Evolutionary conservation across 2,888 invertebrate species (phyloP), one percentile per base, ranked within the genome.

Genomic region (Limnephilus marmoratus): DNA sequence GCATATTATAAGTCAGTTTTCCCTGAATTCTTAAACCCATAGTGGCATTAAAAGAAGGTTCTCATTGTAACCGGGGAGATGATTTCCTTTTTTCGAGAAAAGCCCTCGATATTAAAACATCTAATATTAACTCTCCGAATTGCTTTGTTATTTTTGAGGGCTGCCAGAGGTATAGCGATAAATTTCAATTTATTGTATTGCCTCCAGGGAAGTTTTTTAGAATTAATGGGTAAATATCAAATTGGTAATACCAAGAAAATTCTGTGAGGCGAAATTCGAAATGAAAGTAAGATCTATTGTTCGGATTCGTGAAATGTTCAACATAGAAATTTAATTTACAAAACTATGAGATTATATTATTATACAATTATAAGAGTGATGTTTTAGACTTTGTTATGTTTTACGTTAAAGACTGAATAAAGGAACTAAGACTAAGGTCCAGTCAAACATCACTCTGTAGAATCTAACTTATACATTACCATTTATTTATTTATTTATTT

Each of bases 11-110:
- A 85, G 41, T 85, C 37, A 49, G 29, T 45, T 86, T 41, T 37
- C 45, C 29, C 4, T 12, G 86, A 86, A 45, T 49, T 86, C 45
- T 86, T 86, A 86, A 45, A 86, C 86, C n/a, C 83, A 12, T 83
- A 83, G 83, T 83, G 34, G 83, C 83, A 83, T 24, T 24, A 45
- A 24, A 45, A 86, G 86, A 86, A 45, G 86, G 45, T 18, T 24
- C 86, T 68, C 86, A 24, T 45, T 45, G 41, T 41, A n/a, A 86
- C 45, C 15, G 45, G 31, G 15, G 31, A 68, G 53, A 88, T 80
- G 89, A 83, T 91, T 89, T 89, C 37, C 53, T n/a, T 91, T 53
- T 68, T 89, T 83, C 83, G n/a, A n/a, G n/a, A 88, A 87, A 91
- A 91, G 37, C 81, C 41, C 81, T 53, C 68, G 82, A 82, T 83